phyloP scores from a whole-genome alignment of 2,797 vertebrate species.

The Podarcis lilfordi region DNA sequence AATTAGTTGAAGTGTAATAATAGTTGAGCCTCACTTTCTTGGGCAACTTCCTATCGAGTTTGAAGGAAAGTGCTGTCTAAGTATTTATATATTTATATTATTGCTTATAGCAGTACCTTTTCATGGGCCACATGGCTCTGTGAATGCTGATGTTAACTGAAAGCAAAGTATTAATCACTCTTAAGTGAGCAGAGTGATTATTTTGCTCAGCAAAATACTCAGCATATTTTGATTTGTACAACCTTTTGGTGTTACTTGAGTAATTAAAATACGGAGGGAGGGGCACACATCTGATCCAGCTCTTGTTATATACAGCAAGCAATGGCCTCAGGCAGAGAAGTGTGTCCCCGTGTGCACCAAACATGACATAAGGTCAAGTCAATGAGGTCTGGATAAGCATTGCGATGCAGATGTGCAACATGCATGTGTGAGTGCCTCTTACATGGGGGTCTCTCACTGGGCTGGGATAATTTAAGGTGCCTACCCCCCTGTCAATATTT shows the following conservation, averaged over 20 bases:
- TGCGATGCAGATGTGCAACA: no score
- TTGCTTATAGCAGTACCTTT: background rate
- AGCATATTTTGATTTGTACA: background rate
- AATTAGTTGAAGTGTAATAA: background rate
- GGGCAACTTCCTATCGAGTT: background rate
- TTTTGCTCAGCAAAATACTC: constrained; percentile 11
- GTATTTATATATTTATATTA: background rate
- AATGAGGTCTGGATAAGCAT: no score
- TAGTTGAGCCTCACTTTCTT: background rate
- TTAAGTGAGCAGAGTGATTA: background rate
- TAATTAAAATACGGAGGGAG: background rate
- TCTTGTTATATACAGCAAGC: background rate
- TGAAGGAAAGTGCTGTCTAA: background rate
- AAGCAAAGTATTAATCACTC: background rate
- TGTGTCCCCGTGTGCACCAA: no score
- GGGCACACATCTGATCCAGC: background rate
- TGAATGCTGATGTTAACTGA: constrained; percentile 6
- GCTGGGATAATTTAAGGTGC: no score
- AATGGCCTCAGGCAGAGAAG: background rate
- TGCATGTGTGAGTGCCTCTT: no score
- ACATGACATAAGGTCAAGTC: no score
- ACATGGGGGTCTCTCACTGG: no score
- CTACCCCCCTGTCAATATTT: no score
- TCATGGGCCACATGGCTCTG: background rate
- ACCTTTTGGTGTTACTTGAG: background rate